phyloP scores from a whole-genome alignment of 92 coral and sea anemone species.

The Ricordea florida region DNA sequence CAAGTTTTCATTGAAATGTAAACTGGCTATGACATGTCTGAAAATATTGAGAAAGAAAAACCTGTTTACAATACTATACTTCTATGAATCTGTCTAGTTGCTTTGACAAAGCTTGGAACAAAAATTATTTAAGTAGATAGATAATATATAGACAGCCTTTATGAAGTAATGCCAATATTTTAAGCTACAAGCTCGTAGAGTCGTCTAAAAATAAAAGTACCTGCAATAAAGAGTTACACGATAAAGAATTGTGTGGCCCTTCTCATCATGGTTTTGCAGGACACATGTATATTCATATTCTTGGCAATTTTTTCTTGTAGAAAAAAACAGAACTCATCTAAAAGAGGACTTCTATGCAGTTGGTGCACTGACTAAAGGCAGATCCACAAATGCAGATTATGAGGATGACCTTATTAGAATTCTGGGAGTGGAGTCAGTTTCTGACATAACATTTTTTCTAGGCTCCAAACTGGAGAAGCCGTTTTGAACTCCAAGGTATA shows the following conservation, averaged over 20 bases:
- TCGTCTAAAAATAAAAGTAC: no score
- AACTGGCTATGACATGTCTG: background rate
- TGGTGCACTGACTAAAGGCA: slow-evolving; percentile 30
- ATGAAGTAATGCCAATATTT: no score
- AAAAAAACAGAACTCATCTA: slow-evolving; percentile 33
- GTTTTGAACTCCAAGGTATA: slow-evolving; percentile 30
- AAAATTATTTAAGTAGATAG: no score
- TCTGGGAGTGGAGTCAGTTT: slow-evolving; percentile 28
- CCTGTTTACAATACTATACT: background rate
- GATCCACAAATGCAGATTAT: slow-evolving; percentile 10
- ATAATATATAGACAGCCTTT: no score
- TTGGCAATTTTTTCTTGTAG: slow-evolving; percentile 8
- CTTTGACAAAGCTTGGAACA: no score
- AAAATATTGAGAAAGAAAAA: background rate
- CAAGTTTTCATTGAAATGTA: background rate
- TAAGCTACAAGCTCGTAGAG: no score
- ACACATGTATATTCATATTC: no score
- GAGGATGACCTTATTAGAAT: slow-evolving; percentile 36
- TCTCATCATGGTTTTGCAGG: no score
- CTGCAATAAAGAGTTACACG: no score
- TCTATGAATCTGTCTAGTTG: no score
- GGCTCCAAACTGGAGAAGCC: slow-evolving; percentile 37
- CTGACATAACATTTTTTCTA: slow-evolving; percentile 19
- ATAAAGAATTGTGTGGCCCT: no score
- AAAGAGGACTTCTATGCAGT: slow-evolving; percentile 28